A percentile compares a stretch with the other conserved stretches of the same genome.
Evolutionary conservation across 2,797 vertebrate genomes (phyloP).

Genomic region (Pseudopleuronectes americanus): DNA sequence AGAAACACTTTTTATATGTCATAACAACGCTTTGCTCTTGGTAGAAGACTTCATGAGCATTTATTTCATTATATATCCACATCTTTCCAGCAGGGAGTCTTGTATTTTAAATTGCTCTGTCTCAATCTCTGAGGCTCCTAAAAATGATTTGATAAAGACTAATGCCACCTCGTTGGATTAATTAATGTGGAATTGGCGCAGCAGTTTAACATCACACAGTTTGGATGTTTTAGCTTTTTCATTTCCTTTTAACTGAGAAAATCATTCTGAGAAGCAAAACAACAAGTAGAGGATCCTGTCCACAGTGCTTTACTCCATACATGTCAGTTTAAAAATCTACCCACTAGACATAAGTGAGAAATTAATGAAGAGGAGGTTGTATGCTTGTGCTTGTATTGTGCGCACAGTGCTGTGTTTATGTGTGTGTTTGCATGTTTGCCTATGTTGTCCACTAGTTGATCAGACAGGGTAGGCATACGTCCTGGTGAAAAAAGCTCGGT

Average conservation of each 20-base stretch:
- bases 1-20: constrained; percentile 53
- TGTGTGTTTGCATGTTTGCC: background rate
- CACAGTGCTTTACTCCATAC: no score
- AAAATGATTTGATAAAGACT: constrained; percentile 5
- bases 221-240: constrained; percentile 3
- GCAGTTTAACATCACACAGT: background rate
- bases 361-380: background rate
- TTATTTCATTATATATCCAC: constrained; percentile 41
- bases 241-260: background rate
- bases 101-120: constrained; percentile 18
- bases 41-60: constrained; percentile 31
- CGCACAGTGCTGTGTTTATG: background rate
- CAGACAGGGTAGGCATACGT: background rate
- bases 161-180: background rate
- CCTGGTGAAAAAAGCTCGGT: background rate
- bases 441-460: background rate
- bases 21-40: constrained; percentile 50
- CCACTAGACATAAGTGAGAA: background rate
- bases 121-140: constrained; percentile 9
- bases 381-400: background rate
- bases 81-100: constrained; percentile 21
- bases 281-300: no score
- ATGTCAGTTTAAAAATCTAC: background rate
- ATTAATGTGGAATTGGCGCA: background rate
- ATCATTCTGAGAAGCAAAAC: no score